These are phyloP conservation scores for Peromyscus polionotus DNA, from an alignment of 2,113 vertebrate species.

Conservation along the genomic window DNA sequence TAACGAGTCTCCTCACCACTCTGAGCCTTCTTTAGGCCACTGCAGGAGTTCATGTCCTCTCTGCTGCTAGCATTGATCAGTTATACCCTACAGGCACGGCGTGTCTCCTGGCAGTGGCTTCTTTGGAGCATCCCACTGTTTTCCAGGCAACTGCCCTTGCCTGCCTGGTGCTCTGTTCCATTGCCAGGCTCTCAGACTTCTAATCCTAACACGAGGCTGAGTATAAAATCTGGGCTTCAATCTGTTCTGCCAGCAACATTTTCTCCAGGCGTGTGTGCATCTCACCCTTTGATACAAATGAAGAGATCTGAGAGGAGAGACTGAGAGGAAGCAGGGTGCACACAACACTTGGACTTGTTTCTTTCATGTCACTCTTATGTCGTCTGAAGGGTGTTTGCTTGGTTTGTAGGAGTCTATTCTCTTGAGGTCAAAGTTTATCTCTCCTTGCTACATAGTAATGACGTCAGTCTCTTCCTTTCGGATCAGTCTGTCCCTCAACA, in stretches of 20 bases:
- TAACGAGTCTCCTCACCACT: background rate
- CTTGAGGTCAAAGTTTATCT: background rate
- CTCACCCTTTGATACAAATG: background rate
- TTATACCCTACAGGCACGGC: accelerated
- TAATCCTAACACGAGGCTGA: background rate
- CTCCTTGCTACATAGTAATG: background rate
- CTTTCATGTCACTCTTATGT: accelerated
- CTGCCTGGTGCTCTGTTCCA: background rate
- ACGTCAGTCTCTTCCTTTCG: background rate
- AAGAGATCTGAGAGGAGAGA: background rate
- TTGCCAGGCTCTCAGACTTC: background rate
- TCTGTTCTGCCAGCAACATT: background rate
- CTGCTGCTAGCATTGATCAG: background rate
- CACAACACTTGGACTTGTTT: background rate
- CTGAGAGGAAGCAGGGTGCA: background rate
- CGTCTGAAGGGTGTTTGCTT: background rate
- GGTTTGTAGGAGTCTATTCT: background rate
- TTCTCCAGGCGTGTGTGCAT: accelerated
- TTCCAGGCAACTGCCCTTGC: background rate
- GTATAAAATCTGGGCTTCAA: background rate
- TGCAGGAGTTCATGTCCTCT: accelerated
- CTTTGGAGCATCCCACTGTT: background rate
- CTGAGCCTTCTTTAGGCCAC: background rate
- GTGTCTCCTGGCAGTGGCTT: background rate
- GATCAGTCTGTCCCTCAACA: background rate